These are phyloP conservation scores for Macquaria australasica DNA, from an alignment of 2,113 vertebrate species.

Conservation along the genomic window DNA sequence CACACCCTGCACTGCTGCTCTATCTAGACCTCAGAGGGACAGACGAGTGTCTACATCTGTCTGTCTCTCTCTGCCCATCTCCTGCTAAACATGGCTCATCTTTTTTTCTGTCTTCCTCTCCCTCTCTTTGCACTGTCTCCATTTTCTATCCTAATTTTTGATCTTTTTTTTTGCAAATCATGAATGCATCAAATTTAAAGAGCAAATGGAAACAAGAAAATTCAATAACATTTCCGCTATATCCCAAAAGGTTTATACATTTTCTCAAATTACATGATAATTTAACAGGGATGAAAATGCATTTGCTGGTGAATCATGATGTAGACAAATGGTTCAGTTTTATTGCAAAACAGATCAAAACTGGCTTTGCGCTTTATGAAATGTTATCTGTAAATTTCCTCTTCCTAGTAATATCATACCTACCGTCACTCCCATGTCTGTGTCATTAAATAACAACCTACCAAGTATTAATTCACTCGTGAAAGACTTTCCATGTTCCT, in stretches of 20 bases:
- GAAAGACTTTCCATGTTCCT: conserved; percentile 1
- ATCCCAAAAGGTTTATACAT: not conserved
- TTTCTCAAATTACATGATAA: not conserved
- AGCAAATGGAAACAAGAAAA: not conserved
- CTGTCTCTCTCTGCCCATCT: conserved; percentile 36
- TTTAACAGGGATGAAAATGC: not conserved
- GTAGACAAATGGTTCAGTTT: not conserved
- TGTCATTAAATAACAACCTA: not conserved
- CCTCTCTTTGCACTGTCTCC: not conserved
- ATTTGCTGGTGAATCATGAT: not conserved
- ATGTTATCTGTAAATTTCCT: conserved; percentile 6
- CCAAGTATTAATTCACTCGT: not conserved
- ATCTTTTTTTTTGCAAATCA: not conserved
- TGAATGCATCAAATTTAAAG: not conserved
- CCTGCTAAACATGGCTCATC: conserved; percentile 4
- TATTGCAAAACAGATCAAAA: not conserved
- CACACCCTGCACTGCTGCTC: conserved; percentile 58
- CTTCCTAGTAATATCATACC: not conserved
- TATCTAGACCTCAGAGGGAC: conserved; percentile 58
- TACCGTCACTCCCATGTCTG: not conserved
- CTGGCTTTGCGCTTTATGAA: not conserved
- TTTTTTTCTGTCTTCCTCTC: not conserved
- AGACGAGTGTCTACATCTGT: conserved; percentile 34
- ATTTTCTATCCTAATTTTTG: not conserved
- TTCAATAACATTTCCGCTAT: not conserved